Percentiles rank a stretch among this genome's conserved stretches.
Evolutionary conservation across 2,113 vertebrate species (phyloP).

Genomic region (Otolemur garnettii): DNA sequence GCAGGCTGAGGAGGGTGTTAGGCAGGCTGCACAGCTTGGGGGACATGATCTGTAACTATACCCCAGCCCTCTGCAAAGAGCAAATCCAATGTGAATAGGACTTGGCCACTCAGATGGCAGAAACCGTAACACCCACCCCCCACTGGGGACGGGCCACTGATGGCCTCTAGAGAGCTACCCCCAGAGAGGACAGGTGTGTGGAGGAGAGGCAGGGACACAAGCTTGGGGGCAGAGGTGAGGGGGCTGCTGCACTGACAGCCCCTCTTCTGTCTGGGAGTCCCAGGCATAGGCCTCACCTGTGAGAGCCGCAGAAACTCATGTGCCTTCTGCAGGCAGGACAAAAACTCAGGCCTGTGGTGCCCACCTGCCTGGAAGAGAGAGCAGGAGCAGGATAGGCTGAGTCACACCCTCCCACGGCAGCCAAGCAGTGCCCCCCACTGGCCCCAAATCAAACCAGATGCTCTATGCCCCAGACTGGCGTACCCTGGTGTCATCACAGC

Average conservation of each 20-base stretch:
- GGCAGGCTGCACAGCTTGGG: background rate
- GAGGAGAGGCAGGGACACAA: too few relatives aligned
- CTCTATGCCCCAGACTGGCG: too few relatives aligned
- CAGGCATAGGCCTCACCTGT: conserved; percentile 89
- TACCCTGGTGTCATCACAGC: too few relatives aligned
- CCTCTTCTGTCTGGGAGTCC: background rate
- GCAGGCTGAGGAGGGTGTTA: too few relatives aligned
- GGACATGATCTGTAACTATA: background rate
- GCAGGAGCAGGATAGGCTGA: background rate
- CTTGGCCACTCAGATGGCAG: background rate
- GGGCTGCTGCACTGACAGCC: background rate
- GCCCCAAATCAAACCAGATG: background rate
- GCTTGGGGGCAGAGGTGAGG: accelerated
- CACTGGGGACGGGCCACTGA: background rate
- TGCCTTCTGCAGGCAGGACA: conserved; percentile 88
- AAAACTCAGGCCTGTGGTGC: conserved; percentile 89
- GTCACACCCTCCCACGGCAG: accelerated
- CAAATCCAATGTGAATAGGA: background rate
- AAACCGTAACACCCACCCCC: too few relatives aligned
- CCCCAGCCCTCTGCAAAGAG: background rate
- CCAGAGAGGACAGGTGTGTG: accelerated
- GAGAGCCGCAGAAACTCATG: conserved; percentile 91
- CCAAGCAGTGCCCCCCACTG: too few relatives aligned
- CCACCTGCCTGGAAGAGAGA: conserved; percentile 91
- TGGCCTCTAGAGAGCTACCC: background rate